Conservation (phyloP, 2,888 invertebrate genomes). For the Cataglyphis rosenhaueri region DNA sequence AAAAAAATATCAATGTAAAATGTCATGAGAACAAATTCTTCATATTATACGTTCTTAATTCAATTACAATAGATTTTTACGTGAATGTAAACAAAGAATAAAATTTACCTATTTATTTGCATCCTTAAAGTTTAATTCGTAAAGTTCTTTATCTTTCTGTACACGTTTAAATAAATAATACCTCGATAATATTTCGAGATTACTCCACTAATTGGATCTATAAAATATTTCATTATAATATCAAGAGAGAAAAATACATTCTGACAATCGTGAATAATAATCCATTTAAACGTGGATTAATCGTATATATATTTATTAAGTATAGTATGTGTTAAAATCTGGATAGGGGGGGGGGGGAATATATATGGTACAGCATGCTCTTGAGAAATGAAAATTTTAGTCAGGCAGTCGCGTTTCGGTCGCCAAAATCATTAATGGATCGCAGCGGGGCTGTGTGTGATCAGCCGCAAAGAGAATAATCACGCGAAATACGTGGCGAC, state of each 20-base stretch:
- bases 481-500: slow-evolving; percentile 37
- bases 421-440: slow-evolving; percentile 52
- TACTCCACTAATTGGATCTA: neutral
- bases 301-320: slow-evolving; percentile 6
- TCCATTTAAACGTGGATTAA: neutral
- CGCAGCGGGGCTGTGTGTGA: slow-evolving; percentile 20
- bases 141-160: neutral
- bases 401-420: slow-evolving; percentile 27
- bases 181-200: neutral
- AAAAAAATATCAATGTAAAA: neutral
- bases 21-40: neutral
- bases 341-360: too few relatives aligned
- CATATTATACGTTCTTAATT: neutral
- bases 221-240: neutral
- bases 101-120: neutral
- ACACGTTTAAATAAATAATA: neutral
- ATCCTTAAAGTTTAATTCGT: neutral
- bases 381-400: slow-evolving; percentile 47
- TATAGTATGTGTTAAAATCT: neutral
- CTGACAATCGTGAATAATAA: neutral
- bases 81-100: neutral
- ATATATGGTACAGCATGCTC: neutral
- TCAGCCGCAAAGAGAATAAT: slow-evolving; percentile 68
- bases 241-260: neutral
- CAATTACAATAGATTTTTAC: neutral